Conservation (phyloP, 2,888 invertebrate species). For the Synergus gifuensis region DNA sequence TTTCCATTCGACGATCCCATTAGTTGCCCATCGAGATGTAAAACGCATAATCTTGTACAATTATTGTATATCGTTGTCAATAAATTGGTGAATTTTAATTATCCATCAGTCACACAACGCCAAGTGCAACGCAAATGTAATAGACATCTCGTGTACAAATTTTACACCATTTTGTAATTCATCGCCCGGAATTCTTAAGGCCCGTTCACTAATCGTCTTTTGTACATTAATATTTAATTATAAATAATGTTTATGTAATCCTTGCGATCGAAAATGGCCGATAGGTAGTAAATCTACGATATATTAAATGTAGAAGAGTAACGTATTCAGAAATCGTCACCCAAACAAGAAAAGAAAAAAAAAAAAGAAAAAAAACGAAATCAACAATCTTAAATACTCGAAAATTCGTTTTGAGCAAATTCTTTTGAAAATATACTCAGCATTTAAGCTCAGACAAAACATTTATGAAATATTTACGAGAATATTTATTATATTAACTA, state of each 20-base stretch:
- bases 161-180: conserved; percentile 26
- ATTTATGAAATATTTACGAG: no score
- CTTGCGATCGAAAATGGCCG: conserved; percentile 23
- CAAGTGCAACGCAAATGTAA: conserved; percentile 44
- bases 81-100: conserved; percentile 63
- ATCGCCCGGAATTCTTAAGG: conserved; percentile 21
- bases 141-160: conserved; percentile 30
- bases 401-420: no score
- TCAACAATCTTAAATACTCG: no score
- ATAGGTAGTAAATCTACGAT: conserved; percentile 21
- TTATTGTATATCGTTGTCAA: conserved; percentile 65
- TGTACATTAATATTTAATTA: conserved; percentile 31
- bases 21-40: conserved; percentile 16
- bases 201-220: conserved; percentile 40
- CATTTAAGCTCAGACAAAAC: no score
- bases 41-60: conserved; percentile 44
- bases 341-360: background rate
- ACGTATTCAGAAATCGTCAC: background rate
- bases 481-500: background rate
- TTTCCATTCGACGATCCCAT: conserved; percentile 42
- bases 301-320: conserved; percentile 1
- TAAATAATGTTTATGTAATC: conserved; percentile 11
- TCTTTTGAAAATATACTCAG: no score
- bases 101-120: conserved; percentile 66
- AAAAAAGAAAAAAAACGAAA: background rate